Evolutionary conservation across 2,888 invertebrate species (phyloP), one percentile per base, ranked within the genome.

Genomic region (Strigamia maritima): DNA sequence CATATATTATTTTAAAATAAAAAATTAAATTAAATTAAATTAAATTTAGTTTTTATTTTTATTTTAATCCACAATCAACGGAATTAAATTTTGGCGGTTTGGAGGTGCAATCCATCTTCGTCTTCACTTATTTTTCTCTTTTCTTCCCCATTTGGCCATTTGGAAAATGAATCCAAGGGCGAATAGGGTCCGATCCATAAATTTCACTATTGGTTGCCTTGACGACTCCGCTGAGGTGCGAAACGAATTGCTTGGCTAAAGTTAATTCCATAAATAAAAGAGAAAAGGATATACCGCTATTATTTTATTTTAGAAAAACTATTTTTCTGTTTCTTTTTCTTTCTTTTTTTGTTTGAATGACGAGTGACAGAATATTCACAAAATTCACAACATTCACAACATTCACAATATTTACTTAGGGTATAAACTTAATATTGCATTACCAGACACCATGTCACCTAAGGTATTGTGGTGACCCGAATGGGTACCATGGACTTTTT

Each of bases 131-230:
- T 70, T 70, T 70, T 70, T 16, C 70, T 70, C 26, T 70, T 70
- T 70, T 70, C 70, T 70, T 70, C 28, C 28, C 70, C 70, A 70
- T 70, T 70, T 70, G 28, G 70, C 70, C 70, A 70, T 70, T 70
- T 70, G 28, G 70, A 70, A 70, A 70, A 70, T 70, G 70, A 70
- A 70, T 70, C 70, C 28, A 70, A 70, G 70, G 70, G 70, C 70
- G 70, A 70, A 70, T 70, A 70, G 70, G 70, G 70, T 28, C 70
- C 70, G 70, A 70, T 70, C 70, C 70, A 70, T 70, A 70, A 70
- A 70, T 70, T 70, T 70, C 70, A 70, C 70, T 70, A 70, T 70
- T 70, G 70, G 70, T 70, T 70, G 70, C 70, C 70, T 70, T 70
- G 70, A 70, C 70, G 70, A 70, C 70, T 28, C 70, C 28, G 70